Percentiles rank a stretch among this genome's conserved stretches.
These are phyloP conservation scores for Mythimna impura DNA, from an alignment of 2,888 invertebrate species.

Conservation along the genomic window DNA sequence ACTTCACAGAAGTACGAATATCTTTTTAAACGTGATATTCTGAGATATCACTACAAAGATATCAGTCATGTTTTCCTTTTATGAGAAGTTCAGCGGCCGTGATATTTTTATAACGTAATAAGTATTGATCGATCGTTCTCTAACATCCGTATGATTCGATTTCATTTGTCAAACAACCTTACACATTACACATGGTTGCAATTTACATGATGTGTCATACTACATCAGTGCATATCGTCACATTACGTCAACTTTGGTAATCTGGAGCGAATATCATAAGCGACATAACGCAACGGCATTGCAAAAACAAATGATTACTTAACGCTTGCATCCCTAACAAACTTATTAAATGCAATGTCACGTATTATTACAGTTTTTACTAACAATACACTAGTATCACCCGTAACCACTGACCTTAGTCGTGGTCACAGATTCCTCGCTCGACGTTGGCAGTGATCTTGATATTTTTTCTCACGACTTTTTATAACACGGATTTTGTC, in stretches of 20 bases:
- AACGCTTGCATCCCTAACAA: slow-evolving; percentile 41
- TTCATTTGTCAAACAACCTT: slow-evolving; percentile 18
- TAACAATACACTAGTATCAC: slow-evolving; percentile 50
- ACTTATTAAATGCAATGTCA: slow-evolving; percentile 53
- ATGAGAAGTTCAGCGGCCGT: slow-evolving; percentile 9
- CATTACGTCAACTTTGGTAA: slow-evolving; percentile 23
- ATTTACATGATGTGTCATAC: slow-evolving; percentile 15
- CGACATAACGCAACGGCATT: slow-evolving; percentile 36
- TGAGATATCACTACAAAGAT: slow-evolving; percentile 10
- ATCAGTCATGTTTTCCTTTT: slow-evolving; percentile 32
- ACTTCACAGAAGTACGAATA: slow-evolving; percentile 31
- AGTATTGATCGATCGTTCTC: slow-evolving; percentile 30
- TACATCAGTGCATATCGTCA: slow-evolving; percentile 23
- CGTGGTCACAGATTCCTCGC: slow-evolving; percentile 75
- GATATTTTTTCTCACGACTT: slow-evolving; percentile 77
- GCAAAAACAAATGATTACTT: slow-evolving; percentile 31
- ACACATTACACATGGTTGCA: slow-evolving; percentile 4
- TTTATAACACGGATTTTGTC: slow-evolving; percentile 73
- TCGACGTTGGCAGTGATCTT: slow-evolving; percentile 87
- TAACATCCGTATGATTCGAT: not conserved
- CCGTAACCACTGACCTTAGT: slow-evolving; percentile 66
- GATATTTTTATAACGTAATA: slow-evolving; percentile 23
- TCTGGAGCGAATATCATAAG: slow-evolving; percentile 18
- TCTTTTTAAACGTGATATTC: slow-evolving; percentile 36
- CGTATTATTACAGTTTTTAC: slow-evolving; percentile 59